Evolutionary conservation across 2,113 vertebrate genomes (phyloP).

Genomic region (Salvator merianae): DNA sequence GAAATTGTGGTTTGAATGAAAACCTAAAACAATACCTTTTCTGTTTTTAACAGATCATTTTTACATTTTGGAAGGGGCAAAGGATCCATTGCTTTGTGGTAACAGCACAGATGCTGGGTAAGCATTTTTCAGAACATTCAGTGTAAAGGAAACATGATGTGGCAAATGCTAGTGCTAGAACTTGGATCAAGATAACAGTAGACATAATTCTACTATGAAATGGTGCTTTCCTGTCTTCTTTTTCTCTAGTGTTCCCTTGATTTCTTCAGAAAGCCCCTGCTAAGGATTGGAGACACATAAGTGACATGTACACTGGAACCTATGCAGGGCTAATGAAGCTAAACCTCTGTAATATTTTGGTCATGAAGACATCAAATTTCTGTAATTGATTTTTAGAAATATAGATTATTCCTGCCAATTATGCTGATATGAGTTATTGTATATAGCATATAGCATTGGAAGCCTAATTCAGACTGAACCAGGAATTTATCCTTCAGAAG

Average conservation of each 20-base stretch:
- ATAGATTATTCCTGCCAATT: neutral
- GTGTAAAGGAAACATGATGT: neutral
- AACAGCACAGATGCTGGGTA: conserved; percentile 87
- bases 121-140: conserved; percentile 50
- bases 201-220: neutral
- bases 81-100: conserved; percentile 89
- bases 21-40: conserved; percentile 23
- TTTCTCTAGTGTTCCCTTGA: neutral
- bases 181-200: neutral
- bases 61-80: conserved; percentile 72
- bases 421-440: neutral
- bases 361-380: neutral
- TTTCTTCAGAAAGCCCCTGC: neutral
- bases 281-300: neutral
- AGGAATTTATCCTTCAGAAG: too few species aligned
- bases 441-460: neutral
- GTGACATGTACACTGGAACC: neutral
- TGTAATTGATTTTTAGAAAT: neutral
- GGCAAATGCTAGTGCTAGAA: neutral
- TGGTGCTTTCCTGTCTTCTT: neutral
- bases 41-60: conserved; percentile 69
- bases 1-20: neutral
- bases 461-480: too few species aligned
- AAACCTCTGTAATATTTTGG: neutral
- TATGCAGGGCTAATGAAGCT: neutral